Evolutionary conservation across 2,113 vertebrate species (phyloP).

Genomic region (Verasper variegatus): DNA sequence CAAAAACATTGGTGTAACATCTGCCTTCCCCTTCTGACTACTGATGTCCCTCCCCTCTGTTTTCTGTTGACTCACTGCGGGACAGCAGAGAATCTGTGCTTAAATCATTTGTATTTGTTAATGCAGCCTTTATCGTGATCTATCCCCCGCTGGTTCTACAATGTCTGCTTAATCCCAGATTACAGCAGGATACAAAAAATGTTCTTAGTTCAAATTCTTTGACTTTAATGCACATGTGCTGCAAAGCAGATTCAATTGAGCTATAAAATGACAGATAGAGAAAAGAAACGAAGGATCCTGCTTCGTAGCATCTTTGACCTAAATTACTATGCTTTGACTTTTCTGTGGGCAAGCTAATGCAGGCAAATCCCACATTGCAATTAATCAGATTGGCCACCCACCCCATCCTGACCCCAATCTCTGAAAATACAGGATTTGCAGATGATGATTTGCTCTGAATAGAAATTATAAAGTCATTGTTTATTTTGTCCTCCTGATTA

Average conservation of each 20-base stretch:
- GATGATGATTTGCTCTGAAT: constrained; percentile 64
- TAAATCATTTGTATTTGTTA: constrained; percentile 45
- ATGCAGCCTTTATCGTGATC: constrained; percentile 30
- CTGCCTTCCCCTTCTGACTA: background rate
- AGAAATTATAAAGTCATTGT: constrained; percentile 64
- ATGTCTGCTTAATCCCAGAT: constrained; percentile 52
- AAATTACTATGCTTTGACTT: constrained; percentile 75
- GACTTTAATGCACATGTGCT: constrained; percentile 28
- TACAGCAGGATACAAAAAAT: constrained; percentile 25
- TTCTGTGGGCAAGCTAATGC: constrained; percentile 76
- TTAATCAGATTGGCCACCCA: constrained; percentile 83
- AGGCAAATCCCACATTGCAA: constrained; percentile 81
- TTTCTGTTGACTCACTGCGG: background rate
- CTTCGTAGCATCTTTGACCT: constrained; percentile 78
- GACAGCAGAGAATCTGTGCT: constrained; percentile 16
- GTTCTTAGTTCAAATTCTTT: constrained; percentile 28
- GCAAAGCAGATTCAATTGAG: constrained; percentile 44
- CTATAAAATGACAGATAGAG: constrained; percentile 41
- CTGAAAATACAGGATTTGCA: constrained; percentile 73
- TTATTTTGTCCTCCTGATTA: constrained; percentile 58
- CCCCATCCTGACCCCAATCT: constrained; percentile 80
- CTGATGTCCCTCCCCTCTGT: background rate
- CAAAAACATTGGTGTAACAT: background rate
- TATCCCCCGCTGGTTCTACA: constrained; percentile 31
- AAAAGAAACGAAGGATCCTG: constrained; percentile 58